Base-by-base conservation (phyloP, 2,797 vertebrate species). In the Eospalax fontanierii region DNA sequence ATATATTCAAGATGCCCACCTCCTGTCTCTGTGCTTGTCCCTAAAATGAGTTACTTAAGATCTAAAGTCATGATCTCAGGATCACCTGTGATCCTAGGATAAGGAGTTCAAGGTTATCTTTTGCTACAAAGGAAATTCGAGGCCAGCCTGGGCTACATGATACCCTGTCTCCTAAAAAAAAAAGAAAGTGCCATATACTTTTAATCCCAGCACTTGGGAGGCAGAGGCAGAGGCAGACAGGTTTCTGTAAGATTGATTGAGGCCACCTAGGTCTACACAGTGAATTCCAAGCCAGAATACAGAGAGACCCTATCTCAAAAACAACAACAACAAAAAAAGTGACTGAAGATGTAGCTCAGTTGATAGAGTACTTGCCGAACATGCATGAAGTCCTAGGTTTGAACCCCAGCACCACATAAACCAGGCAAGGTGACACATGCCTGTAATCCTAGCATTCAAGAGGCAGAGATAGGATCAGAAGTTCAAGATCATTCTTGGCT, bases 11-110 rank as follows among this genome's bases (percentile, higher is more conserved):
- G 50, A 76, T 8, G 35, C 1, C 30, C 35, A 54, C 38, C 18
- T 54, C 0, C 22, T 28, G 19, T 26, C 1, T 0, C 19, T 35
- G 8, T 6, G 14, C 4, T 12, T 18, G 4, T 4, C 26, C 16
- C n/a, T 40, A 50, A 54, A 50, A 87, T 8, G 11, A 74, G 30
- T 68, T 81, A 40, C 30, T 43, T 91, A 46, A 46, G 7, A 65
- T 87, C 63, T 83, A 63, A 81, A 8, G 26, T 16, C 14, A 15
- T 14, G 50, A 54, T 7, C n/a, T 54, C 50, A 54, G 50, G 50
- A 2, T 9, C 14, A 54, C 46, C 46, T 46, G 50, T 54, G 50
- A 54, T 54, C 12, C 50, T 54, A 54, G 50, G 50, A 54, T 54
- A 54, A 54, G 50, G 14, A 54, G 50, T 10, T 54, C 12, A 14